These are phyloP conservation scores for Tichodroma muraria DNA, from an alignment of 2,113 vertebrate genomes.

Conservation along the genomic window DNA sequence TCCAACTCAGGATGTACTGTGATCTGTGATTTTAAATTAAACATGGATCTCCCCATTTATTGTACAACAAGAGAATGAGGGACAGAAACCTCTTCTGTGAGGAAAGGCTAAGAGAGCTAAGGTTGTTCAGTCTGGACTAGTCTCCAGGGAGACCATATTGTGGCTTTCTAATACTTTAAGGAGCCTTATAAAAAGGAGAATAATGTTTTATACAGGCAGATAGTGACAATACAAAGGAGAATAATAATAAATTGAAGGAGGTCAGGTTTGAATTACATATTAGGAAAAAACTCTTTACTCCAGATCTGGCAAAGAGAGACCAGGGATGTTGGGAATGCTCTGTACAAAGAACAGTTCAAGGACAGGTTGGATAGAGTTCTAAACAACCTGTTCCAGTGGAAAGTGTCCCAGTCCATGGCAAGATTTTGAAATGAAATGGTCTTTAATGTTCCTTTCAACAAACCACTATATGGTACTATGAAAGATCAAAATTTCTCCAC, in stretches of 20 bases:
- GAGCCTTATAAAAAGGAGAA: not conserved
- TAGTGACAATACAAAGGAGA: not conserved
- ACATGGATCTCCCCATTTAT: accelerated
- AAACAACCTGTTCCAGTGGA: not conserved
- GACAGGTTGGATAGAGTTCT: not conserved
- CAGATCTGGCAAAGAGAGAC: not conserved
- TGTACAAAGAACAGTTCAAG: not conserved
- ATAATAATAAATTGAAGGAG: not conserved
- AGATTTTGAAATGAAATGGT: not conserved
- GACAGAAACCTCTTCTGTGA: not conserved
- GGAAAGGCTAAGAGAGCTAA: not conserved
- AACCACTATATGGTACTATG: too few species aligned
- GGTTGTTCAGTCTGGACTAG: not conserved
- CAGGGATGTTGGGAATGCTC: too few species aligned
- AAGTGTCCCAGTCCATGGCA: not conserved
- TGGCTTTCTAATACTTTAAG: not conserved
- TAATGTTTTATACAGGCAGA: not conserved
- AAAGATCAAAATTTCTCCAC: not conserved
- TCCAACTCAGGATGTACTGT: not conserved
- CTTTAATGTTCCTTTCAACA: not conserved
- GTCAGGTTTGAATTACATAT: not conserved
- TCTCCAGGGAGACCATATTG: accelerated
- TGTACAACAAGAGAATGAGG: not conserved
- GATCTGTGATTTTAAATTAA: not conserved
- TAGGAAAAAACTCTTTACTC: not conserved